Percentiles rank a stretch among this genome's conserved stretches.
phyloP scores from a whole-genome alignment of 2,888 invertebrate species.

The Archips xylosteana region DNA sequence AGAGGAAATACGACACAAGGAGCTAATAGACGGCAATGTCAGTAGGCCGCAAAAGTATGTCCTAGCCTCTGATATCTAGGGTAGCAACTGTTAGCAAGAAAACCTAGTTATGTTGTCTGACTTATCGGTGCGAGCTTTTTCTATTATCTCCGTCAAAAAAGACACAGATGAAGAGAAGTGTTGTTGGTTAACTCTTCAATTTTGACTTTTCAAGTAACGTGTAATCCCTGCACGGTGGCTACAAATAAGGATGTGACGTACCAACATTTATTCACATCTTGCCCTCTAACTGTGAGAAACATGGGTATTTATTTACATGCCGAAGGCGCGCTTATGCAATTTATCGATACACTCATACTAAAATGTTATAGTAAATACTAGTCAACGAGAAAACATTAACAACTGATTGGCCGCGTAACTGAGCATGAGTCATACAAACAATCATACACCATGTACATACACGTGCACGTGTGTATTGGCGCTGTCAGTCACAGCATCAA shows the following conservation, averaged over 20 bases:
- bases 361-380: background rate
- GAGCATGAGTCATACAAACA: conserved; percentile 20
- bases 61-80: background rate
- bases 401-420: conserved; percentile 23
- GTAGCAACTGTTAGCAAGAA: too few species aligned
- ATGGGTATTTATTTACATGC: background rate
- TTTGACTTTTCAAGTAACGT: too few species aligned
- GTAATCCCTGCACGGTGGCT: too few species aligned
- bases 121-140: too few species aligned
- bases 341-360: background rate
- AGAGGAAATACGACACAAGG: background rate
- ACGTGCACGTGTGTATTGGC: background rate
- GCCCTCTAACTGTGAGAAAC: background rate
- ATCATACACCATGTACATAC: background rate
- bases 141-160: too few species aligned
- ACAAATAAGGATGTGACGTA: too few species aligned
- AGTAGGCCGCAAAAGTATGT: background rate
- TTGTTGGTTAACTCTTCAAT: too few species aligned
- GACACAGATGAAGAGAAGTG: too few species aligned
- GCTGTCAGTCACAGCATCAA: conserved; percentile 3
- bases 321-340: background rate
- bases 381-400: conserved; percentile 7
- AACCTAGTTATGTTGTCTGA: too few species aligned
- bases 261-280: background rate
- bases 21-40: background rate